Conservation (phyloP, 2,888 invertebrate genomes). For the Volucella bombylans region DNA sequence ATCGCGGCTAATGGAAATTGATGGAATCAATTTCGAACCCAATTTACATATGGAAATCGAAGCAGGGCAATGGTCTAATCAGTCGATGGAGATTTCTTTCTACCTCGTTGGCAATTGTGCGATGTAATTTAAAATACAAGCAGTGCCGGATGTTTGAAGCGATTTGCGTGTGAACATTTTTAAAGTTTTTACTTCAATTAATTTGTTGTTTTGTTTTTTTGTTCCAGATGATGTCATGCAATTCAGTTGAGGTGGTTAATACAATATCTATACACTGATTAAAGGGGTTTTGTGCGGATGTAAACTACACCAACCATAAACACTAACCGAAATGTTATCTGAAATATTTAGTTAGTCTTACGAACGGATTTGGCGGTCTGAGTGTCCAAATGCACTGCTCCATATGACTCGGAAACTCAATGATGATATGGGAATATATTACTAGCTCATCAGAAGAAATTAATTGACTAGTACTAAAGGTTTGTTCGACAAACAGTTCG, state of each 20-base stretch:
- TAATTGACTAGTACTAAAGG: too few species aligned
- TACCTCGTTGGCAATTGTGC: slow-evolving; percentile 36
- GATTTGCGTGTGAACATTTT: slow-evolving; percentile 38
- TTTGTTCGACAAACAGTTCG: too few species aligned
- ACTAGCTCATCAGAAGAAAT: too few species aligned
- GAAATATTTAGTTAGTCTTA: too few species aligned
- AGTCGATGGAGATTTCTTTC: slow-evolving; percentile 2
- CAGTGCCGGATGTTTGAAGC: slow-evolving; percentile 50
- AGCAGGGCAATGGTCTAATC: slow-evolving; percentile 53
- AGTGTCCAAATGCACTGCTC: too few species aligned
- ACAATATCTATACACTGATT: too few species aligned
- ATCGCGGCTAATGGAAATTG: slow-evolving; percentile 58
- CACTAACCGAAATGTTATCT: too few species aligned
- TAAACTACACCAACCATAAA: too few species aligned
- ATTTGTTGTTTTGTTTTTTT: slow-evolving; percentile 1
- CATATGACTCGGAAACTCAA: too few species aligned
- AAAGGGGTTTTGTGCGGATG: too few species aligned
- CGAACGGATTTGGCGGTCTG: too few species aligned
- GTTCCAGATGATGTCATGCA: slow-evolving; percentile 44
- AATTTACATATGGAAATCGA: slow-evolving; percentile 57
- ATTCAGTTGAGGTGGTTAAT: background rate
- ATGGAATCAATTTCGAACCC: slow-evolving; percentile 59
- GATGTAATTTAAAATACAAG: slow-evolving; percentile 31
- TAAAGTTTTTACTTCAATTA: slow-evolving; percentile 13
- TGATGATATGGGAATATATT: too few species aligned